Evolutionary conservation across 2,888 invertebrate genomes (phyloP).

Genomic region (Aphodius sticticus): DNA sequence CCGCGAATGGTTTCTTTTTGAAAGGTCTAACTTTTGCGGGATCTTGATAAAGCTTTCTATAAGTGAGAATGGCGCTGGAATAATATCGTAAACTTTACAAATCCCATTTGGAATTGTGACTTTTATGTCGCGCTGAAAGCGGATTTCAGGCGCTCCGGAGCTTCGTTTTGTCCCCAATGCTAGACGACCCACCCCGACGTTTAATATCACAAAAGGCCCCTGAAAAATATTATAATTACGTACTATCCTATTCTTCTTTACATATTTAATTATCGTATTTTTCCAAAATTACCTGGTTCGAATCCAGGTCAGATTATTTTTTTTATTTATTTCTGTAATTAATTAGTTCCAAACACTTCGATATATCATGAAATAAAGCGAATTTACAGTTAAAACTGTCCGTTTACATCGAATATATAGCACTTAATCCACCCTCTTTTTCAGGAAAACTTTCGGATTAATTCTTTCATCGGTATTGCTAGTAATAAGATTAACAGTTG

Average conservation of each 20-base stretch:
- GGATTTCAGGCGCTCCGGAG: constrained; percentile 58
- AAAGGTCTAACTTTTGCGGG: constrained; percentile 55
- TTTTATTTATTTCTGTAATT: no score
- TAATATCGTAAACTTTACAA: constrained; percentile 63
- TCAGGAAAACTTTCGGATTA: background rate
- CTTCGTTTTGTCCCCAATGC: constrained; percentile 55
- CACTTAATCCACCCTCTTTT: background rate
- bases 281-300: background rate
- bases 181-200: constrained; percentile 41
- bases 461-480: background rate
- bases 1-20: constrained; percentile 54
- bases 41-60: constrained; percentile 59
- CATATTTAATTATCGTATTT: constrained; percentile 9
- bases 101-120: constrained; percentile 63
- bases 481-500: constrained; percentile 4
- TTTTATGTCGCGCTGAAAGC: constrained; percentile 61
- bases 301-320: no score
- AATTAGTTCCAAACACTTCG: no score
- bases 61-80: constrained; percentile 61
- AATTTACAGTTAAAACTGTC: no score
- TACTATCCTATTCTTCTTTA: background rate
- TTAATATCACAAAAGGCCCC: constrained; percentile 43
- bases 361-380: no score
- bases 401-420: no score
- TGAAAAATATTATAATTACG: constrained; percentile 29